Evolutionary conservation across 2,888 invertebrate species (phyloP), one percentile per base, ranked within the genome.

Genomic region (Eretmocerus hayati): DNA sequence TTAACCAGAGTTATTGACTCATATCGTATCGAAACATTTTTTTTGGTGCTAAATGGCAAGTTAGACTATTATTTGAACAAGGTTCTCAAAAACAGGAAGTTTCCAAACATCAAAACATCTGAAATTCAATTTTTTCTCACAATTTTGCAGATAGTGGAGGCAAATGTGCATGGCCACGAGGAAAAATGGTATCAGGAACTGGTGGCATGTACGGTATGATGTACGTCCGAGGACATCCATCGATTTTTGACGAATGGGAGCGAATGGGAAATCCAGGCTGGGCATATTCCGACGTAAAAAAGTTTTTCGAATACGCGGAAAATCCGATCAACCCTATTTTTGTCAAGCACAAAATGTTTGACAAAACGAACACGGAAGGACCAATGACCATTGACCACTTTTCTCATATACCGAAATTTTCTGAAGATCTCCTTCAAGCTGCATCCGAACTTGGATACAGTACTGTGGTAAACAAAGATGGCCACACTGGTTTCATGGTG

Each of bases 201-300:
- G 77, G 78, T 19, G 77, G 77, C 2, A 71, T 82, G 37, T 81
- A 81, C 62, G 81, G 77, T 3, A 81, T 82, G 77, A 72, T 83
- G 58, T 82, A 81, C 61, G 71, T 78, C 1, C 73, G 79, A 19
- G 82, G 82, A 0, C 78, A 77, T 57, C 74, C 72, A 0, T 66
- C 68, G 13, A 77, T 81, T 46, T 83, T 75, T 54, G 72, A 78
- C 50, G 64, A 69, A 36, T 83, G 83, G 83, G 70, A 75, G 35
- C 64, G 67, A 0, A 60, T 63, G 16, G 80, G 79, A 2, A 80
- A 81, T 51, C 38, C 54, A 0, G 76, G 75, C 4, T 81, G 81
- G 81, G 74, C 75, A 5, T 81, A 80, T 64, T 62, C 73, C 20
- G 71, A 77, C 5, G 66, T 79, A 3, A 53, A 59, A 9, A 62